Evolutionary conservation across 2,888 invertebrate genomes (phyloP), one percentile per base, ranked within the genome.

Genomic region (Ypsolopha scabrella): DNA sequence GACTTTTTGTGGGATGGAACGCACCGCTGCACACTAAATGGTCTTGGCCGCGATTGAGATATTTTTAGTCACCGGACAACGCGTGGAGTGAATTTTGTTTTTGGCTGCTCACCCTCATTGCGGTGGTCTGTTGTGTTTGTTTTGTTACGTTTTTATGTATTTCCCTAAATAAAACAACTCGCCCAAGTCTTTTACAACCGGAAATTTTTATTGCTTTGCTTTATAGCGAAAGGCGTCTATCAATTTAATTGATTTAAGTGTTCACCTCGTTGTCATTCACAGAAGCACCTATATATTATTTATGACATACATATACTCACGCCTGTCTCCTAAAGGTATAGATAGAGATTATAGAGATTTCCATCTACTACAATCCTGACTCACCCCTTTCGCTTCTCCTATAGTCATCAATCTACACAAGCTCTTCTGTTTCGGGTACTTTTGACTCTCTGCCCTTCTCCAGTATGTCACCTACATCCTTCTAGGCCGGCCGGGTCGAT

Each of bases 91-190:
- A 45, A n/a, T 35, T 37, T n/a, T 34, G 34, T 10, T 63, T 68
- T 67, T 60, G 58, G 64, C 60, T 65, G 67, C 64, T 64, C 57
- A 55, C 59, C 60, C 65, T 63, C 75, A 71, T 66, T 77, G 83
- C 75, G 85, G 81, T 85, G 83, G 83, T 82, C 85, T 72, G 64
- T 67, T 59, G 71, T 65, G 68, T 75, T 75, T 77, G 75, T 75
- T 78, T 70, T 72, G 69, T 64, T 70, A 65, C 63, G 65, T 70
- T 79, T 80, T 79, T 78, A 75, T 76, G 65, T 65, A 62, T 73
- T 73, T 68, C 72, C 68, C 68, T 70, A 76, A 81, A 79, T 78
- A 77, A 72, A 61, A 53, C 55, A 63, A 67, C 68, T 72, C 75
- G 67, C 73, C 75, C 72, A 67, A 68, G 66, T 72, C 67, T 72